Conservation (phyloP, 2,797 vertebrate species). For the Peromyscus attwateri region DNA sequence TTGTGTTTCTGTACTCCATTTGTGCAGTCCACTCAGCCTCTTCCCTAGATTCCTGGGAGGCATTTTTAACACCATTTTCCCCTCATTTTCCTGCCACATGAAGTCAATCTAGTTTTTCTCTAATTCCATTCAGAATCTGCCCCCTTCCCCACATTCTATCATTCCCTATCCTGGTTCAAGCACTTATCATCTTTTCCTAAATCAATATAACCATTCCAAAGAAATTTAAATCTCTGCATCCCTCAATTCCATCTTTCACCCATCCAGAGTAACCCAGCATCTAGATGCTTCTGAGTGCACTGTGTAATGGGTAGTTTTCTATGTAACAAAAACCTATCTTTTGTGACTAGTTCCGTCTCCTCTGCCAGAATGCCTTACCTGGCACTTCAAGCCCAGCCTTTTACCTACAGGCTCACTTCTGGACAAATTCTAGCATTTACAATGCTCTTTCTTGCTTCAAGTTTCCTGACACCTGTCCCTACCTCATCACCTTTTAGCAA, state of each 20-base stretch:
- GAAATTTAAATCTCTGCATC: background rate
- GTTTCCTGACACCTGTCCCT: background rate
- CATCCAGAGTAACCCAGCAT: background rate
- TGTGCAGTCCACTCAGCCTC: background rate
- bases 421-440: background rate
- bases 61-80: background rate
- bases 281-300: background rate
- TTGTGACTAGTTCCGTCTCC: background rate
- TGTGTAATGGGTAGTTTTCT: background rate
- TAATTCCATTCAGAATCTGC: background rate
- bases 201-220: background rate
- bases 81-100: background rate
- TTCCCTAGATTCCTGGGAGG: background rate
- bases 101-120: background rate
- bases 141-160: background rate
- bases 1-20: background rate
- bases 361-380: background rate
- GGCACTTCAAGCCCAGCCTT: background rate
- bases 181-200: background rate
- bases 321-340: background rate
- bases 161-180: background rate
- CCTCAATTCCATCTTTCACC: background rate
- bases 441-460: background rate
- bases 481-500: background rate
- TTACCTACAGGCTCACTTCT: background rate